A percentile compares a stretch with the other conserved stretches of the same genome.
These are phyloP conservation scores for Conus canariensis DNA, from an alignment of 2,888 invertebrate species.

Conservation along the genomic window DNA sequence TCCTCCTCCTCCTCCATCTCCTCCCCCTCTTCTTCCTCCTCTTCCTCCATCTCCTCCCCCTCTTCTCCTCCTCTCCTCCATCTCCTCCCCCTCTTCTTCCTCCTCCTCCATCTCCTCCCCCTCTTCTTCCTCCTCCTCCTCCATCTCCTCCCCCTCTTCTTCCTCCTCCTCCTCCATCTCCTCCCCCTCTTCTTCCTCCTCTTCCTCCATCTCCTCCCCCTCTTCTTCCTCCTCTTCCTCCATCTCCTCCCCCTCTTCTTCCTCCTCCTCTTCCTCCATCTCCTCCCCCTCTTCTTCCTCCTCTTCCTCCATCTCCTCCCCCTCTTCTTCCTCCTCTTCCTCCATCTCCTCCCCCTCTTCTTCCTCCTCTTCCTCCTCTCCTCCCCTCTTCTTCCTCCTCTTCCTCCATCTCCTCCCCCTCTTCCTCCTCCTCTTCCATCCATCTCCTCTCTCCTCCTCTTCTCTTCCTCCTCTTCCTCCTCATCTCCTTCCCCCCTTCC, in stretches of 20 bases:
- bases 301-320: neutral
- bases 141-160: neutral
- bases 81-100: neutral
- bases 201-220: neutral
- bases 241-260: neutral
- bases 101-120: neutral
- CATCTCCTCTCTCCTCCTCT: neutral
- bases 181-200: neutral
- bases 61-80: neutral
- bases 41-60: neutral
- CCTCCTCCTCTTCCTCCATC: neutral
- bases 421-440: neutral
- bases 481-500: too few species aligned
- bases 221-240: neutral
- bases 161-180: neutral
- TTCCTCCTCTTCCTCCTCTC: neutral
- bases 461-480: too few species aligned
- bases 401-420: neutral
- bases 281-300: neutral
- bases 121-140: neutral
- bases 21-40: too few species aligned
- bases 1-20: too few species aligned
- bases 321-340: neutral
- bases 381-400: neutral
- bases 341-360: neutral